A percentile compares a stretch with the other conserved stretches of the same genome.
These are phyloP conservation scores for Hanleya hanleyi DNA, from an alignment of 2,888 invertebrate genomes.

Conservation along the genomic window DNA sequence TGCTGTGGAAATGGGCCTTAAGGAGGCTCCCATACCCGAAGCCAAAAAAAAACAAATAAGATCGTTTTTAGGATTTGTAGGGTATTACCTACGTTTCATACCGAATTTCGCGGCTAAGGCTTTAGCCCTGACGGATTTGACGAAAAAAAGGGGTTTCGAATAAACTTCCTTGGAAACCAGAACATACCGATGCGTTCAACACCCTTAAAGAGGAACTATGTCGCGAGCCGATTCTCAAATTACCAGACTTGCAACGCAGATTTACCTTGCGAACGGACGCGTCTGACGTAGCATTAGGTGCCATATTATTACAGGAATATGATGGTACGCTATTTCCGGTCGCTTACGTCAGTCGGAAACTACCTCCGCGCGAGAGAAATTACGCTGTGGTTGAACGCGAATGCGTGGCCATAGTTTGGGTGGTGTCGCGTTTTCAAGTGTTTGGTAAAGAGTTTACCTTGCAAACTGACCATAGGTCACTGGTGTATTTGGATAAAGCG, in stretches of 20 bases:
- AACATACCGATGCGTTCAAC: not conserved
- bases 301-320: no score
- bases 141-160: not conserved
- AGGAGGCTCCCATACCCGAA: not conserved
- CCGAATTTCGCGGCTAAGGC: constrained; percentile 25
- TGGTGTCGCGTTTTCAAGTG: constrained; percentile 3
- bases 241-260: constrained; percentile 26
- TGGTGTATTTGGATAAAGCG: no score
- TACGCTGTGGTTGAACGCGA: constrained; percentile 40
- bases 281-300: no score
- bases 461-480: no score
- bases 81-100: not conserved
- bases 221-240: not conserved
- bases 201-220: not conserved
- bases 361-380: no score
- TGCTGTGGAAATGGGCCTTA: not conserved
- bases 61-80: not conserved
- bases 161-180: not conserved
- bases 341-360: no score
- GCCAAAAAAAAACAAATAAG: not conserved
- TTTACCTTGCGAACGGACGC: no score
- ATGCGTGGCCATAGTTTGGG: constrained; percentile 41
- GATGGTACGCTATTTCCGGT: no score
- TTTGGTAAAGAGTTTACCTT: no score
- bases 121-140: not conserved